These are phyloP conservation scores for Dendrocincla fuliginosa DNA, from an alignment of 2,797 vertebrate species.

Conservation along the genomic window DNA sequence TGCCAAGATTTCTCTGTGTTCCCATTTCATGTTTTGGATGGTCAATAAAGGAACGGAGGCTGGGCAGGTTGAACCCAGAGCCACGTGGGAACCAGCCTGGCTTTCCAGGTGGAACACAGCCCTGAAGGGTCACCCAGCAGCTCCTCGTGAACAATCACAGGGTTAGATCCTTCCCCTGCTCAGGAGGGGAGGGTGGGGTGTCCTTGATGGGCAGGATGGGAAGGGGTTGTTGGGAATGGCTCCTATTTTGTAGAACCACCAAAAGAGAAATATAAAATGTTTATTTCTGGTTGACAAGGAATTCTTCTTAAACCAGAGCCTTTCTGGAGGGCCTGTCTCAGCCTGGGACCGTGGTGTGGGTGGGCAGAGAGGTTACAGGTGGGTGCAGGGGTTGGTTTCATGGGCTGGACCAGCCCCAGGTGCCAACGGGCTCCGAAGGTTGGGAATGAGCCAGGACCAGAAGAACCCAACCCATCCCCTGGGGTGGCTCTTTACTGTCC, in stretches of 20 bases:
- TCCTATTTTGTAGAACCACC: background rate
- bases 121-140: background rate
- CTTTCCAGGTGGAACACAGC: background rate
- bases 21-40: background rate
- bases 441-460: background rate
- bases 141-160: background rate
- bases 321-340: background rate
- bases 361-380: background rate
- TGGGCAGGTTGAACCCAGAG: background rate
- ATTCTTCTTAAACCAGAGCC: background rate
- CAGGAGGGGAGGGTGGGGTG: too few relatives aligned
- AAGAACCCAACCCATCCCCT: background rate
- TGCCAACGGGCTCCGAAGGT: background rate
- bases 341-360: background rate
- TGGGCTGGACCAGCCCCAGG: background rate
- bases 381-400: fast-evolving
- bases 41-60: too few relatives aligned
- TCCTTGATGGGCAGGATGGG: background rate
- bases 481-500: background rate
- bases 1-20: background rate
- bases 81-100: background rate
- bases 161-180: fast-evolving
- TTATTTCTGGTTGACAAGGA: background rate
- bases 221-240: fast-evolving
- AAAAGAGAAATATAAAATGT: background rate